Base-by-base conservation (phyloP, 2,113 vertebrate species). In the Lophius piscatorius region DNA sequence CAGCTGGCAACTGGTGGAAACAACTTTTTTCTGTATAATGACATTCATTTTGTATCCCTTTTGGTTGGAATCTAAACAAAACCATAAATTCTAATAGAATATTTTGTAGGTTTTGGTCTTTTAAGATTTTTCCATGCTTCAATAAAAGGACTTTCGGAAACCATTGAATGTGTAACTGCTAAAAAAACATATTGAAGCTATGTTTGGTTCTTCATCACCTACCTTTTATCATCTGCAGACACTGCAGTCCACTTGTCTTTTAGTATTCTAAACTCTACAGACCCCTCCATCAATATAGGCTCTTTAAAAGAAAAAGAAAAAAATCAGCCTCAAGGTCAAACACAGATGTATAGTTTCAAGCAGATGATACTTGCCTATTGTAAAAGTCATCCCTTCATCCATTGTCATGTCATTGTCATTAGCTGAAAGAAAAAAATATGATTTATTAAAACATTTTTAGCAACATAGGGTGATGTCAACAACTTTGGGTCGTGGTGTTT, bases 211-310 rank as follows among this genome's bases (percentile, higher is more conserved):
- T 26, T 17, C n/a, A 29, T 2, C 4, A 39, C 33, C 0, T 60
- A 98, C 96, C 95, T 95, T 91, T 93, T 95, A 75, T 95, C 87
- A 76, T 98, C 96, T 59, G 82, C 57, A 24, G 96, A 95, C 66
- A 98, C 85, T 1, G 91, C 95, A 0, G 96, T 98, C 97, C 97
- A 98, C 9, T 93, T 93, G 66, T 98, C 95, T 40, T 90, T 86
- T 46, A 98, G 83, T 76, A 96, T 94, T 74, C 68, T 91, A 75
- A 95, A 95, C 69, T 96, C 92, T 0, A 91, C 61, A 13, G 92
- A 93, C 39, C 96, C 97, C 77, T 98, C 95, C 86, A 95, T 94
- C 81, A 98, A 85, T 87, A 98, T 95, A 48, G 97, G 97, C 77
- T 98, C 97, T 98, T 82, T 18, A 87, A 26, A 63, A n/a, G 0